phyloP scores from a whole-genome alignment of 2,797 vertebrate genomes.

The Thamnophis elegans region DNA sequence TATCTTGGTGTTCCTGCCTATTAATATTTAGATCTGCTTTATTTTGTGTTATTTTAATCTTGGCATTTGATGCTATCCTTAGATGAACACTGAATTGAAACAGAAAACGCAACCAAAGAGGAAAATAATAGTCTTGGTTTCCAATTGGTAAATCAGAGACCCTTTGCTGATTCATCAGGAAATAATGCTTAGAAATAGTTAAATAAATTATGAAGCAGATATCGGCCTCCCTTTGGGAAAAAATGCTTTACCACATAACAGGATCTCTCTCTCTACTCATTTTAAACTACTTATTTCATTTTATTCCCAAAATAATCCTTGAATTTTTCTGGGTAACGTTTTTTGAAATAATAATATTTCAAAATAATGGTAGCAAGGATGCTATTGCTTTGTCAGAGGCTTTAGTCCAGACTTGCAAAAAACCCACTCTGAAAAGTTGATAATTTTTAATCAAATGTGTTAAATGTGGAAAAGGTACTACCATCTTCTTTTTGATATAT shows the following conservation, averaged over 20 bases:
- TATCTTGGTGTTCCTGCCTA: neutral
- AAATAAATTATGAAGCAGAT: neutral
- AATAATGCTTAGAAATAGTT: neutral
- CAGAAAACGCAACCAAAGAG: neutral
- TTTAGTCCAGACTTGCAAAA: neutral
- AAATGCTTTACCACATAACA: neutral
- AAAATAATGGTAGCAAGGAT: neutral
- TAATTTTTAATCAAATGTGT: neutral
- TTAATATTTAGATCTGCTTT: neutral
- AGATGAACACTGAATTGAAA: neutral
- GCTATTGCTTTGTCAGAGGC: neutral
- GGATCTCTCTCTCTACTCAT: neutral
- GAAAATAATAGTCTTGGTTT: neutral
- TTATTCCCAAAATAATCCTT: neutral
- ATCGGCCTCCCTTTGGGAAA: neutral
- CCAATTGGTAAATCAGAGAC: neutral
- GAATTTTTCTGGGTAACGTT: neutral
- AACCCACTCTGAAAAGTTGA: neutral
- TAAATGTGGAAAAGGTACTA: neutral
- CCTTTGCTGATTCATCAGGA: neutral
- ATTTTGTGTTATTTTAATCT: neutral
- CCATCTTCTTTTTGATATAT: neutral
- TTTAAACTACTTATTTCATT: neutral
- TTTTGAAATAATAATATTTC: neutral
- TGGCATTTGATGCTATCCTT: neutral